These are phyloP conservation scores for Macrobrachium nipponense DNA, from an alignment of 1,140 invertebrate genomes.

Conservation along the genomic window DNA sequence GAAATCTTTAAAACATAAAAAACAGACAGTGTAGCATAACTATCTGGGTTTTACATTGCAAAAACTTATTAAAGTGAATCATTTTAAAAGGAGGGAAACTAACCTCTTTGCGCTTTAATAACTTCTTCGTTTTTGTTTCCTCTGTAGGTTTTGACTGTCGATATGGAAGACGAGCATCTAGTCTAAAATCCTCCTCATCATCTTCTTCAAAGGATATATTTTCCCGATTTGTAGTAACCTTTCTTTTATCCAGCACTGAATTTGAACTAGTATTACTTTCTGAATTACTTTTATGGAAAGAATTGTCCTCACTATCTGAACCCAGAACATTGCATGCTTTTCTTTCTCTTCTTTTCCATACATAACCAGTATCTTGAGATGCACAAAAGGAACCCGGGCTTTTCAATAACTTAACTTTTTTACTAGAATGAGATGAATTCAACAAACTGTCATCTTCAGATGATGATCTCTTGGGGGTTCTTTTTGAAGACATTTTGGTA, in stretches of 20 bases:
- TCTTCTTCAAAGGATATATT: slow-evolving; percentile 12
- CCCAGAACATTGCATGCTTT: slow-evolving; percentile 19
- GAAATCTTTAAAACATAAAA: too few relatives aligned
- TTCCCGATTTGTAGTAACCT: not conserved
- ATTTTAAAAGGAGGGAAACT: not conserved
- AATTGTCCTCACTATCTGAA: slow-evolving; percentile 28
- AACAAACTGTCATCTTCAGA: too few relatives aligned
- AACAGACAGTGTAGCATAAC: not conserved
- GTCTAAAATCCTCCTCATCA: slow-evolving; percentile 10
- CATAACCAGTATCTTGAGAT: not conserved
- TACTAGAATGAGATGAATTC: not conserved
- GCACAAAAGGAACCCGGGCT: not conserved
- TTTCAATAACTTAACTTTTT: not conserved
- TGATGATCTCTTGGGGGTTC: too few relatives aligned
- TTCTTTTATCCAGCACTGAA: not conserved
- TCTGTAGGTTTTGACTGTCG: not conserved
- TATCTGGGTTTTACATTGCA: not conserved
- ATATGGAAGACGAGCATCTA: not conserved
- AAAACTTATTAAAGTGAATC: not conserved
- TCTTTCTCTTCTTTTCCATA: slow-evolving; percentile 1
- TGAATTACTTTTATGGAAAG: not conserved
- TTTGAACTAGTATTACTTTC: not conserved
- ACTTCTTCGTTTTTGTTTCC: not conserved
- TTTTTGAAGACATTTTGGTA: too few relatives aligned
- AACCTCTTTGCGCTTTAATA: slow-evolving; percentile 13